These are phyloP conservation scores for Caligus rogercresseyi DNA, from an alignment of 1,140 invertebrate genomes.

Conservation along the genomic window DNA sequence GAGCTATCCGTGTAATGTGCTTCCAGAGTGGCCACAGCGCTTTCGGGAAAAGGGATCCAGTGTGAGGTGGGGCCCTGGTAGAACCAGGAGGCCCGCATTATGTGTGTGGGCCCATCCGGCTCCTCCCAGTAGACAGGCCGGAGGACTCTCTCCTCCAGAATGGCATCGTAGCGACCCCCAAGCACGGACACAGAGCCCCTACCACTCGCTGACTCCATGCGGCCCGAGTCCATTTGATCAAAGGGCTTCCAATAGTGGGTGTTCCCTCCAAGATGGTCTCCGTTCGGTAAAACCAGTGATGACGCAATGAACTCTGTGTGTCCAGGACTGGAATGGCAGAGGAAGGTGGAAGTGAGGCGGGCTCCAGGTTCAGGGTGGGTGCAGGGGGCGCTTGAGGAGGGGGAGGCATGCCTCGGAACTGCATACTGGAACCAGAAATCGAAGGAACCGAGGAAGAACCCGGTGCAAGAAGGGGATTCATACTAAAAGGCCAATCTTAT, in stretches of 20 bases:
- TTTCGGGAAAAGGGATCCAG: not conserved
- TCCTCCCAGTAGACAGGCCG: not conserved
- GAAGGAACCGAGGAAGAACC: not conserved
- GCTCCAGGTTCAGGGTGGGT: not conserved
- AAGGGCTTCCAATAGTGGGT: not conserved
- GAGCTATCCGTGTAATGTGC: slow-evolving; percentile 17
- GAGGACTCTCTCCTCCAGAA: not conserved
- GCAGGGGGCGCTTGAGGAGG: no score
- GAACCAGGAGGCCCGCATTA: not conserved
- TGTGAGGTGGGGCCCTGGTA: not conserved
- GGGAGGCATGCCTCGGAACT: no score
- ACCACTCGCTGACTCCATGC: not conserved
- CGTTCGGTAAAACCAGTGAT: not conserved
- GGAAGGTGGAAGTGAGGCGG: not conserved
- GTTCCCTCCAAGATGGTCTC: not conserved
- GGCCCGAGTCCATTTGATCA: not conserved
- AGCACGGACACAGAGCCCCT: not conserved
- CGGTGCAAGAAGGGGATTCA: not conserved
- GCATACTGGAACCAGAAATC: not conserved
- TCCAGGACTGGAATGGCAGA: no score
- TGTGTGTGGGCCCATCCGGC: not conserved
- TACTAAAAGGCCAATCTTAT: no score
- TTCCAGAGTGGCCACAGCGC: slow-evolving; percentile 23
- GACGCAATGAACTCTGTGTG: no score
- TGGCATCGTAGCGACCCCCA: not conserved